These are phyloP conservation scores for Onychorhynchus coronatus DNA, from an alignment of 2,113 vertebrate species.

Conservation along the genomic window DNA sequence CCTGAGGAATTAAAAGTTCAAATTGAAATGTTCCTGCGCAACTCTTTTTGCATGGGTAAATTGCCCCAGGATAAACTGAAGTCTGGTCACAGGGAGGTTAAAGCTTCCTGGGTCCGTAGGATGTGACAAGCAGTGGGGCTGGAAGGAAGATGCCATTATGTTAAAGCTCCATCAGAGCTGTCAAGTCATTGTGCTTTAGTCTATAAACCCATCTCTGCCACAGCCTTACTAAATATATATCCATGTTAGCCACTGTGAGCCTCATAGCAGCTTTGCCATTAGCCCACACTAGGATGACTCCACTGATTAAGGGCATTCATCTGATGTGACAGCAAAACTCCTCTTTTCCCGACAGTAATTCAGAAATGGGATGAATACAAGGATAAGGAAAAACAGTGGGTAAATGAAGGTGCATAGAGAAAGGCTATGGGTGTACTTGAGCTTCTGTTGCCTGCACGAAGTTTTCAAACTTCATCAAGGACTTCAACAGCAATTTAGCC, in stretches of 20 bases:
- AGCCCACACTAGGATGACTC: background rate
- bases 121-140: background rate
- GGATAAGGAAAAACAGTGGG: background rate
- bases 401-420: background rate
- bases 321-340: background rate
- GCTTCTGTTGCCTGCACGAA: background rate
- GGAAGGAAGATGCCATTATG: background rate
- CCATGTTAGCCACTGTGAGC: background rate
- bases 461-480: background rate
- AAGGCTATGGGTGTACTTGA: background rate
- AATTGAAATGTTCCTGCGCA: background rate
- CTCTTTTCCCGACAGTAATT: background rate
- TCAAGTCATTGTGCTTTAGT: background rate
- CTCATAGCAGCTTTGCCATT: background rate
- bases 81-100: background rate
- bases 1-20: background rate
- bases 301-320: background rate
- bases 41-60: background rate
- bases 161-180: background rate
- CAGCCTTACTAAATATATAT: background rate
- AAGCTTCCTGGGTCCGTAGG: background rate
- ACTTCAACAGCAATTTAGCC: background rate
- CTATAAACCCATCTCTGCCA: background rate
- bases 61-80: background rate
- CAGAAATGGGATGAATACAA: background rate